Evolutionary conservation across 2,888 invertebrate species (phyloP).

Genomic region (Caenorhabditis sulstoni): DNA sequence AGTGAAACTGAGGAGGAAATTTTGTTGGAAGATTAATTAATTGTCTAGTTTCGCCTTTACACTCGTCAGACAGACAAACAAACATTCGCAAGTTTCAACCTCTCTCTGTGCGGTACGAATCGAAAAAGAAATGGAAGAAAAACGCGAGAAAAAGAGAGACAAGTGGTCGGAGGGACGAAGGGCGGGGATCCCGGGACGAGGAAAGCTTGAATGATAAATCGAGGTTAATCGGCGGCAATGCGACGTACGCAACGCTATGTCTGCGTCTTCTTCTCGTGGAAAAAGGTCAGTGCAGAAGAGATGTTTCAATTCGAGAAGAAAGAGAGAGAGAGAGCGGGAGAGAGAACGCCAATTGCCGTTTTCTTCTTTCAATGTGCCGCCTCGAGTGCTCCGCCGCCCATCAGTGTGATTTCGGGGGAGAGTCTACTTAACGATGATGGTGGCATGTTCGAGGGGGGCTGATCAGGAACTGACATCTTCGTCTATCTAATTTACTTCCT

Average conservation of each 20-base stretch:
- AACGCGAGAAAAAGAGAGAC: constrained; percentile 19
- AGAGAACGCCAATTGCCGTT: constrained; percentile 52
- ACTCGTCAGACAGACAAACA: not conserved
- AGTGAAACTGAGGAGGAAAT: constrained; percentile 30
- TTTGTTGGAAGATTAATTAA: constrained; percentile 47
- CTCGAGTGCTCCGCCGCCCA: constrained; percentile 18
- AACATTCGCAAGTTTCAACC: not conserved
- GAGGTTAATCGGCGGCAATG: constrained; percentile 47
- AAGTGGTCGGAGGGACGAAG: constrained; percentile 30
- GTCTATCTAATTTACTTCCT: not conserved
- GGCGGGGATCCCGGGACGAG: constrained; percentile 18
- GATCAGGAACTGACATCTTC: constrained; percentile 3
- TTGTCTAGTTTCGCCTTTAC: constrained; percentile 32
- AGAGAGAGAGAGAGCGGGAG: constrained; percentile 3
- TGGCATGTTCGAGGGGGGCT: constrained; percentile 13
- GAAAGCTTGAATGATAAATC: constrained; percentile 56
- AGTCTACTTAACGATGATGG: constrained; percentile 23
- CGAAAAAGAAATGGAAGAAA: not conserved
- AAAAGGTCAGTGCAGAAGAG: constrained; percentile 40
- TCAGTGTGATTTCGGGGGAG: constrained; percentile 27
- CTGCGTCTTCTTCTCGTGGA: constrained; percentile 7
- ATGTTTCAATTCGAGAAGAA: constrained; percentile 48
- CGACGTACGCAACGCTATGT: constrained; percentile 27
- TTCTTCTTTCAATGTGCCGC: constrained; percentile 22
- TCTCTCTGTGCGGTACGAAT: not conserved